These are phyloP conservation scores for Proterorhinus semilunaris DNA, from an alignment of 2,113 vertebrate genomes.

Conservation along the genomic window DNA sequence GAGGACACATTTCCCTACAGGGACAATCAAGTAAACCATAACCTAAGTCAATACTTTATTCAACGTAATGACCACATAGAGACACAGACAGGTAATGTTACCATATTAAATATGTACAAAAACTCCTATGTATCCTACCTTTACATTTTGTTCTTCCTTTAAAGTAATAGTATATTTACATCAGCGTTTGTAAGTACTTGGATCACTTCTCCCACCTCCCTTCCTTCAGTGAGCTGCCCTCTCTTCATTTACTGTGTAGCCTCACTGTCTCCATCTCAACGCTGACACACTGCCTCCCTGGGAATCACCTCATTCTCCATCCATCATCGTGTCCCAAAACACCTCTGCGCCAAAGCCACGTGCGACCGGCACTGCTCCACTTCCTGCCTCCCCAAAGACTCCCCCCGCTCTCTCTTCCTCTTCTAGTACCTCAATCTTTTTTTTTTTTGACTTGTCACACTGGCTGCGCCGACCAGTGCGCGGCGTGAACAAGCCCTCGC, in stretches of 20 bases:
- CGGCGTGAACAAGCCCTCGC: slow-evolving; percentile 40
- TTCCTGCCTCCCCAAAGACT: slow-evolving; percentile 44
- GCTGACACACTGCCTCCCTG: slow-evolving; percentile 17
- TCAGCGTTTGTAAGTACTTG: no score
- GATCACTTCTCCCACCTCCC: background rate
- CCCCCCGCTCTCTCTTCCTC: slow-evolving; percentile 15
- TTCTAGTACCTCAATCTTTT: slow-evolving; percentile 6
- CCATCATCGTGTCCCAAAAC: slow-evolving; percentile 35
- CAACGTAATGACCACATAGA: no score
- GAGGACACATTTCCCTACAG: no score
- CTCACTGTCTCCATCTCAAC: slow-evolving; percentile 11
- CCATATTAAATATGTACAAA: no score
- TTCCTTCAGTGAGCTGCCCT: background rate
- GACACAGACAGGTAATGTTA: no score
- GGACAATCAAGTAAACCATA: no score
- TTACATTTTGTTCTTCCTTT: no score
- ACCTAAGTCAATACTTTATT: no score
- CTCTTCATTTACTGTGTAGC: slow-evolving; percentile 25
- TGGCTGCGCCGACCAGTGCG: slow-evolving; percentile 23
- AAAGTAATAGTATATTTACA: no score
- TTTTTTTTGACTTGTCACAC: slow-evolving; percentile 1
- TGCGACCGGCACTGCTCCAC: slow-evolving; percentile 53
- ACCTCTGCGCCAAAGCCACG: background rate
- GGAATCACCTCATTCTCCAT: slow-evolving; percentile 55
- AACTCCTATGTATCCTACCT: no score